A percentile compares a stretch with the other conserved stretches of the same genome.
Evolutionary conservation across 2,888 invertebrate species (phyloP).

Genomic region (Cheilosia impressa): DNA sequence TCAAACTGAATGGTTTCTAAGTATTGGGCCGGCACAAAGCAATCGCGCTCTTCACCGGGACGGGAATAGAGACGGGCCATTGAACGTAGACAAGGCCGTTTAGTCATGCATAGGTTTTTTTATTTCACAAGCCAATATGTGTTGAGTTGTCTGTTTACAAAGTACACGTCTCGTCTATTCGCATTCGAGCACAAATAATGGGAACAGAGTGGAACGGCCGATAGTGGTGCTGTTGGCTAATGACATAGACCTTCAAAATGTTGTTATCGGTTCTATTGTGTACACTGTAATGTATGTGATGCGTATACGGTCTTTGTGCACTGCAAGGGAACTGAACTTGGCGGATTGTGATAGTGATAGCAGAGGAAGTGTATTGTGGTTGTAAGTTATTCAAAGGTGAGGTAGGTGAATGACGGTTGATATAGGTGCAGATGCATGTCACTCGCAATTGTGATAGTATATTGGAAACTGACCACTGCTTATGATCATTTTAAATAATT

Average conservation of each 20-base stretch:
- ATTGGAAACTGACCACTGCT: no score
- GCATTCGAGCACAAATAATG: slow-evolving; percentile 21
- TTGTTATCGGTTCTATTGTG: slow-evolving; percentile 56
- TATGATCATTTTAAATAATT: no score
- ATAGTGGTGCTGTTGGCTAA: slow-evolving; percentile 63
- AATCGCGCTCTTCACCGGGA: slow-evolving; percentile 21
- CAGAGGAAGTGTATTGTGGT: background rate
- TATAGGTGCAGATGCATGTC: no score
- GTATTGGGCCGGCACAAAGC: slow-evolving; percentile 35
- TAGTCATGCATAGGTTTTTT: slow-evolving; percentile 66
- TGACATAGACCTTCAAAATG: slow-evolving; percentile 72
- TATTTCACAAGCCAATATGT: slow-evolving; percentile 33
- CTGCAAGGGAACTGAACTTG: slow-evolving; percentile 33
- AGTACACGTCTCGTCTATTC: slow-evolving; percentile 50
- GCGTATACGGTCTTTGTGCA: background rate
- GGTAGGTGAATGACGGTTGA: no score
- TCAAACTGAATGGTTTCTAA: slow-evolving; percentile 41
- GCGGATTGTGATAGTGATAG: slow-evolving; percentile 15
- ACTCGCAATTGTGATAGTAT: no score
- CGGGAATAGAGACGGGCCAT: slow-evolving; percentile 54
- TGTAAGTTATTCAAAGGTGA: no score
- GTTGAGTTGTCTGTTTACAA: slow-evolving; percentile 33
- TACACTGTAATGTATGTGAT: slow-evolving; percentile 18
- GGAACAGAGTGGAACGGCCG: slow-evolving; percentile 65
- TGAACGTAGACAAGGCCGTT: slow-evolving; percentile 70